Conservation (phyloP, 2,113 vertebrate species). For the Capreolus pygargus region DNA sequence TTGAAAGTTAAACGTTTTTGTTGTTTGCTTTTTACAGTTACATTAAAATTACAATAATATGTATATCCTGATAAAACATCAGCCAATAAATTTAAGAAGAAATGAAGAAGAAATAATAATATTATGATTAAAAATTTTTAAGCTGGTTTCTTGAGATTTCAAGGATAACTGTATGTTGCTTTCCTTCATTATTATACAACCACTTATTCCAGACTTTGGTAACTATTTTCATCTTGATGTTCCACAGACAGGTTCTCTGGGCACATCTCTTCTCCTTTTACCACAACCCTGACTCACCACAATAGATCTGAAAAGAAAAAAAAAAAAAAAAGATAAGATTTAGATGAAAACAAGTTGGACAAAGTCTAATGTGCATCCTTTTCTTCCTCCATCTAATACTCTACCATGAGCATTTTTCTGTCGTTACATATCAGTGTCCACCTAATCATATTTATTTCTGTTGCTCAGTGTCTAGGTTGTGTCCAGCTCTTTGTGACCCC, state of each 20-base stretch:
- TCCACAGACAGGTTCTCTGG: neutral
- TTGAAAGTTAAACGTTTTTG: neutral
- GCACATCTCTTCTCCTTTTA: neutral
- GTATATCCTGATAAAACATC: neutral
- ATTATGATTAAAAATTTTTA: neutral
- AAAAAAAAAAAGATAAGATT: neutral
- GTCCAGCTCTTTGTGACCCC: neutral
- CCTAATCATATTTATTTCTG: neutral
- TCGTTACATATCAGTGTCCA: neutral
- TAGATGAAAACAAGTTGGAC: neutral
- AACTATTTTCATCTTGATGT: rapidly evolving
- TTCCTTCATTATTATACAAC: rapidly evolving
- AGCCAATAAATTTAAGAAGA: neutral
- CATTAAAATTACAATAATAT: neutral
- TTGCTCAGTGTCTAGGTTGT: neutral
- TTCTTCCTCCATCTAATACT: neutral
- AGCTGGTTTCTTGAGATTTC: neutral
- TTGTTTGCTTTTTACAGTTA: neutral
- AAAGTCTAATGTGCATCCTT: neutral
- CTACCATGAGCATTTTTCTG: neutral
- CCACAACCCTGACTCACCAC: neutral
- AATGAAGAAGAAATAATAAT: neutral
- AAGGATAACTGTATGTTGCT: neutral
- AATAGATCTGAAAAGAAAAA: neutral
- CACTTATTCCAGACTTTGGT: neutral